Base-by-base conservation (phyloP, 64 coral and sea anemone species). In the Cladopsammia gracilis region DNA sequence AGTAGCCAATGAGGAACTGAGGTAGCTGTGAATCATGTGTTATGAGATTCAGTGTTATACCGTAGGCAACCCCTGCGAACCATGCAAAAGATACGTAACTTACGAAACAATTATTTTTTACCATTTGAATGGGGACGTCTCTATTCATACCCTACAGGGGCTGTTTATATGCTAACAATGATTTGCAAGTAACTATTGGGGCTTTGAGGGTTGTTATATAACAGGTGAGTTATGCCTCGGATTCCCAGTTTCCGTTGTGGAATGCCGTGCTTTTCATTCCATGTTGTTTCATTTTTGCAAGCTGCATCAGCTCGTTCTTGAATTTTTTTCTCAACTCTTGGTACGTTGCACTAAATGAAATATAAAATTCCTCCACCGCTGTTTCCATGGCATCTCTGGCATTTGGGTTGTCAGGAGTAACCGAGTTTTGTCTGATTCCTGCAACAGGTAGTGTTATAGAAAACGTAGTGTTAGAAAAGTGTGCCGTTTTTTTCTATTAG, bases 311-410 rank as follows among this genome's bases (percentile, higher is more conserved):
- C 16, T 84, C 80, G 47, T 42, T 19, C 9, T 24, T 66, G 61
- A 16, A 67, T 22, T 84, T 84, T 66, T 11, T 19, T 44, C 60
- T 45, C 46, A 84, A 23, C 20, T 84, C 45, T 20, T 48, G 43
- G 80, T 84, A 84, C n/a, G 62, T 68, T 49, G 18, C 19, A 24
- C 19, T 50, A 24, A 84, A 84, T 1, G 80, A 84, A 19, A 6
- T 50, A 59, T 84, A 64, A 50, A 84, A 84, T 48, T 84, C 80
- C 1, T 84, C 60, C 8, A 84, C 62, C 7, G 80, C 45, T 84
- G 46, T 20, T 50, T 64, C 80, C 25, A 84, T 67, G 7, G 62
- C 6, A 24, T 43, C n/a, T 23, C 0, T 15, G 5, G 19, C 13
- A 8, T 47, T 8, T 48, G 9, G 4, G 45, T 45, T 84, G 6